phyloP scores from a whole-genome alignment of 2,888 invertebrate genomes.

The Tachina fera region DNA sequence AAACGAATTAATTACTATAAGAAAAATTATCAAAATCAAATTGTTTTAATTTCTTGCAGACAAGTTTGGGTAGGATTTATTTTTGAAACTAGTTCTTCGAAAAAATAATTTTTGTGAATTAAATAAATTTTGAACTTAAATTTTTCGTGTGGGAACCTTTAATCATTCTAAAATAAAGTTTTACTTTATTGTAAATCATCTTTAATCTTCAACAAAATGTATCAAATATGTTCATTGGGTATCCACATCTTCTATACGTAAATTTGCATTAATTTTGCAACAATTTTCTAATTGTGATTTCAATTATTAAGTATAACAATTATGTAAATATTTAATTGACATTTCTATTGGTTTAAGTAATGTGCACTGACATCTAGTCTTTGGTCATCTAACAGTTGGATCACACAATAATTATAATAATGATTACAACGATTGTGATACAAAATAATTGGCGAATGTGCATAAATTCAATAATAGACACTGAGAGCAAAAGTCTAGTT shows the following conservation, averaged over 20 bases:
- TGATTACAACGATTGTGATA: constrained; percentile 18
- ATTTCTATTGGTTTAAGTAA: constrained; percentile 78
- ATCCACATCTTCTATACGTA: neutral
- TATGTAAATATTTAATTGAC: constrained; percentile 79
- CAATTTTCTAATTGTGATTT: constrained; percentile 79
- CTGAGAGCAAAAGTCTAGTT: constrained; percentile 2
- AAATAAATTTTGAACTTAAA: too few relatives aligned
- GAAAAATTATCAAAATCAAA: too few relatives aligned
- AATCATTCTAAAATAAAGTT: too few relatives aligned
- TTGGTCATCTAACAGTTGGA: constrained; percentile 9
- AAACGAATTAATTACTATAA: too few relatives aligned
- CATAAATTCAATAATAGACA: constrained; percentile 3
- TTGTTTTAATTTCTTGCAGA: too few relatives aligned
- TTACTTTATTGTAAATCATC: too few relatives aligned
- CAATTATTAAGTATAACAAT: constrained; percentile 80
- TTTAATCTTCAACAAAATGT: too few relatives aligned
- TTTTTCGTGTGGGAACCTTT: too few relatives aligned
- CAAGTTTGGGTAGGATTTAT: too few relatives aligned
- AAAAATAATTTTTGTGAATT: too few relatives aligned
- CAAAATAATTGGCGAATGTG: constrained; percentile 8
- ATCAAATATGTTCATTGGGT: too few relatives aligned
- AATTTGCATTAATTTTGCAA: constrained; percentile 60
- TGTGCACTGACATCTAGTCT: constrained; percentile 67
- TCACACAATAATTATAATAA: constrained; percentile 30
- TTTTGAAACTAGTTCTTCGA: too few relatives aligned